phyloP scores from a whole-genome alignment of 2,888 invertebrate species.

The Leptinotarsa juncta region DNA sequence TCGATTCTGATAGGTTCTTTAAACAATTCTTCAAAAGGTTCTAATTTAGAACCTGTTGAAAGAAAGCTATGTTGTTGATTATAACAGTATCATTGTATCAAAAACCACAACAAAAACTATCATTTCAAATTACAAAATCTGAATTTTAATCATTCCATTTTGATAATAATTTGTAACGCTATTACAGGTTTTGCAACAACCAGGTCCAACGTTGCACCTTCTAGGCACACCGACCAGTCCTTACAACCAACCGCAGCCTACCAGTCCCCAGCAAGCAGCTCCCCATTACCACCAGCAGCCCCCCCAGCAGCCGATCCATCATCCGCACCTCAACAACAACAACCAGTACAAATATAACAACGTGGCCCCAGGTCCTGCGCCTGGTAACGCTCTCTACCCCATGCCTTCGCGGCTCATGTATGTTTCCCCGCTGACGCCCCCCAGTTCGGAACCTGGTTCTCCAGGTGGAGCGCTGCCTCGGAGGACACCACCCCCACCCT shows the following conservation, averaged over 20 bases:
- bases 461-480: slow-evolving; percentile 79
- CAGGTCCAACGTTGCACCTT: slow-evolving; percentile 69
- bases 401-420: slow-evolving; percentile 75
- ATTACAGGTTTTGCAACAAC: slow-evolving; percentile 61
- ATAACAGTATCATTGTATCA: no score
- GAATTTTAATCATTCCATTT: no score
- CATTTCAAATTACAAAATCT: no score
- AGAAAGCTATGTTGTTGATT: no score
- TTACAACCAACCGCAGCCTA: slow-evolving; percentile 62
- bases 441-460: slow-evolving; percentile 89
- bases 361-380: slow-evolving; percentile 61
- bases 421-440: slow-evolving; percentile 87
- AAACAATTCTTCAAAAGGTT: no score
- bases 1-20: no score
- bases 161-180: neutral
- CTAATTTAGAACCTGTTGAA: no score
- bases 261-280: slow-evolving; percentile 52
- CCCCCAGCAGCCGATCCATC: slow-evolving; percentile 62
- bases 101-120: no score
- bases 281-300: slow-evolving; percentile 56
- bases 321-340: slow-evolving; percentile 67
- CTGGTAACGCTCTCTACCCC: slow-evolving; percentile 67
- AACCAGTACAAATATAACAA: slow-evolving; percentile 61
- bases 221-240: slow-evolving; percentile 69
- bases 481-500: slow-evolving; percentile 82